Base-by-base conservation (phyloP, 2,888 invertebrate genomes). In the Syrista parreyssii region DNA sequence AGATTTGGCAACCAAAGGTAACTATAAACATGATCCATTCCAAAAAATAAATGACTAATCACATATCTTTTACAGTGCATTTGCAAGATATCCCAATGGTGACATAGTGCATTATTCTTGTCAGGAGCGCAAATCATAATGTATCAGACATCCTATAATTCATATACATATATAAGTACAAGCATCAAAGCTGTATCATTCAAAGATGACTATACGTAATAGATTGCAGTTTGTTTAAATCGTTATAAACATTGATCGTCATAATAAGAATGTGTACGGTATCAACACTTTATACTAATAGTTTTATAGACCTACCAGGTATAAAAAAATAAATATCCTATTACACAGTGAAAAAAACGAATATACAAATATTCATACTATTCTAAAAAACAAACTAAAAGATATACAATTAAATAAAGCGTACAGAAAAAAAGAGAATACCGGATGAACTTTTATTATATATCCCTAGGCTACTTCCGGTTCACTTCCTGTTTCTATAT, bases 41-140 rank as follows among this genome's bases (percentile, higher is more conserved):
- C 9, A 55, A 23, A 23, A 55, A 23, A 55, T 55, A 23, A 23
- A 55, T 55, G 23, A 55, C 55, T 40, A 40, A 55, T 55, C 55
- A 55, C 23, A 23, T 55, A 23, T 55, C 23, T 71, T 82, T 93
- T 94, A 82, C 92, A 96, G 98, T 92, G 98, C 98, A 34, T 97
- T 99, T 91, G 97, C 98, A 11, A 94, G 98, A 74, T 97, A 97
- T 92, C 97, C 98, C 1, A 96, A 96, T 91, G 98, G 98, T 3
- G 96, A 97, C 85, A 95, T 98, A 32, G 97, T 98, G 1, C 99
- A 99, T 92, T 97, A 97, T 89, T 97, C 97, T 9, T 99, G 99
- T 91, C 95, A 95, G 86, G 95, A 93, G 78, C 92, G 92, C 69
- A 92, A 92, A 82, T 74, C 80, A 74, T 90, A 86, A 85, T 76